Conservation (phyloP, 2,888 invertebrate species). For the Eulithis testata region DNA sequence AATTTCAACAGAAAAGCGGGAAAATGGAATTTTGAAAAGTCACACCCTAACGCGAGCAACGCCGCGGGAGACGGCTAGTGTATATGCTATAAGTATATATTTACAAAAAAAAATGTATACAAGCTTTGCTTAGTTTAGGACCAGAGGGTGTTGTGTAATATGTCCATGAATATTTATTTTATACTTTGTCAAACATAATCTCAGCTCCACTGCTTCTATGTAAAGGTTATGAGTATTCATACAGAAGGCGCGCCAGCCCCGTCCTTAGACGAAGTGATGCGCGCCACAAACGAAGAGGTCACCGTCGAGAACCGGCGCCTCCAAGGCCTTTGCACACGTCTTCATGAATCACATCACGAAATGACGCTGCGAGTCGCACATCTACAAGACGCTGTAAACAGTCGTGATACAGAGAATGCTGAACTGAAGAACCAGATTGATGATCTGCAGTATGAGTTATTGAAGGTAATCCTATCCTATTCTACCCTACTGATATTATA, state of each 20-base stretch:
- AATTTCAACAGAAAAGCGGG: too few relatives aligned
- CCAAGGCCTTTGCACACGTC: slow-evolving; percentile 94
- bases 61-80: too few relatives aligned
- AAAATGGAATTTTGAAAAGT: too few relatives aligned
- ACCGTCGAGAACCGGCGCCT: slow-evolving; percentile 96
- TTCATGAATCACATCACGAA: slow-evolving; percentile 97
- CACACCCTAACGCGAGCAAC: too few relatives aligned
- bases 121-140: too few relatives aligned
- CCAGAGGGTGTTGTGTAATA: too few relatives aligned
- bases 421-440: slow-evolving; percentile 98
- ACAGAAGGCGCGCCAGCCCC: slow-evolving; percentile 87
- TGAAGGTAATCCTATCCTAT: slow-evolving; percentile 83
- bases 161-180: too few relatives aligned
- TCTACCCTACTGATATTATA: not conserved
- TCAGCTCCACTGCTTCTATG: not conserved
- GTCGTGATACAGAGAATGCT: slow-evolving; percentile 96
- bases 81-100: too few relatives aligned
- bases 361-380: slow-evolving; percentile 96
- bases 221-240: not conserved
- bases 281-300: slow-evolving; percentile 93
- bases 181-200: too few relatives aligned
- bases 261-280: slow-evolving; percentile 91
- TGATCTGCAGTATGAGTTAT: slow-evolving; percentile 96
- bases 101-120: too few relatives aligned
- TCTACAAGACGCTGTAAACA: slow-evolving; percentile 93